Evolutionary conservation across 2,888 invertebrate species (phyloP).

Genomic region (Drosophila lutescens): DNA sequence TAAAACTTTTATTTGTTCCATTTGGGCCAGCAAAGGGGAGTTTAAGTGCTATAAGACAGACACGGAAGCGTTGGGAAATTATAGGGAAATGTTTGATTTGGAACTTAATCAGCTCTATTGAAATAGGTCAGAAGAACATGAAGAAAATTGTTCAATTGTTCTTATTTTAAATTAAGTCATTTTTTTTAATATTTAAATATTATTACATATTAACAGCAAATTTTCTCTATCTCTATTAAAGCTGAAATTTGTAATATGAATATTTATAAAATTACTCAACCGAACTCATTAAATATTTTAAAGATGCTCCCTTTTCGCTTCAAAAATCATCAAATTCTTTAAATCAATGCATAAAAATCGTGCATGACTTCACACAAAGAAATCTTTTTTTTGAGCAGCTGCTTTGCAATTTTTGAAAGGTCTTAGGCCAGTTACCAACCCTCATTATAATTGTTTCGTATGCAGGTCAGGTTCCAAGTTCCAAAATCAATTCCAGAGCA

Average conservation of each 20-base stretch:
- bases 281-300: no score
- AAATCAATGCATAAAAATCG: neutral
- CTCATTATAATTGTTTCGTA: conserved; percentile 15
- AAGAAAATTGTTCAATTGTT: no score
- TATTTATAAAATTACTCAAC: no score
- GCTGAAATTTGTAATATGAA: no score
- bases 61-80: conserved; percentile 9
- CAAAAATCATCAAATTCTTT: no score
- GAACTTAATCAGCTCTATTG: neutral
- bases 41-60: conserved; percentile 8
- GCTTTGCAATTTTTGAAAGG: neutral
- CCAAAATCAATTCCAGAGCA: conserved; percentile 10
- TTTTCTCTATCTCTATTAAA: no score
- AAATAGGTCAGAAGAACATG: neutral
- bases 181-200: no score
- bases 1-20: conserved; percentile 17
- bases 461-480: conserved; percentile 1
- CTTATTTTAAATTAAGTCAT: no score
- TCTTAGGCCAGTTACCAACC: neutral
- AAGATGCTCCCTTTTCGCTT: no score
- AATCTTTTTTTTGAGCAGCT: conserved; percentile 1
- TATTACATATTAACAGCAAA: no score
- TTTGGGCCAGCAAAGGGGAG: conserved; percentile 5
- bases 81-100: neutral
- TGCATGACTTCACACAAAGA: conserved; percentile 3